Percentiles rank a stretch among this genome's conserved stretches.
Evolutionary conservation across 2,113 vertebrate genomes (phyloP).

Genomic region (Lampris megalopsis): DNA sequence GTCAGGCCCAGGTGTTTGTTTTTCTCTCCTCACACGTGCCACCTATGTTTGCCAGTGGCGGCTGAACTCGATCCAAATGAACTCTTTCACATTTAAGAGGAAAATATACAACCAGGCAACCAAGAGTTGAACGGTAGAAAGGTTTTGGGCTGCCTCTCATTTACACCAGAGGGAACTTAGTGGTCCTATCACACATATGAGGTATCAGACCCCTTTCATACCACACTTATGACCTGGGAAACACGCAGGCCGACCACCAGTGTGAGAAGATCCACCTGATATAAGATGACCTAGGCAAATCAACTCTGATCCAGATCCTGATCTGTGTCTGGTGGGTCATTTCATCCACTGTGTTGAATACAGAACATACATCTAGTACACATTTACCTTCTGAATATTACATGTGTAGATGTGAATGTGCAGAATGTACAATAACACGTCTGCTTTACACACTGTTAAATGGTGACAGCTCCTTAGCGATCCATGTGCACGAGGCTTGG

Average conservation of each 20-base stretch:
- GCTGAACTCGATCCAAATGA: slow-evolving; percentile 1
- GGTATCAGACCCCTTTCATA: no score
- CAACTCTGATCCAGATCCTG: no score
- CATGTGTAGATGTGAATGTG: background rate
- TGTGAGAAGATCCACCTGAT: no score
- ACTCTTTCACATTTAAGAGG: slow-evolving; percentile 7
- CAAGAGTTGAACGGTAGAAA: slow-evolving; percentile 10
- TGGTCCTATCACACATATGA: background rate
- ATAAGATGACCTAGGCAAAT: no score
- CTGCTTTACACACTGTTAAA: background rate
- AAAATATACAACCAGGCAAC: slow-evolving; percentile 8
- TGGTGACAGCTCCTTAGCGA: background rate
- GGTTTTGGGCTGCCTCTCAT: background rate
- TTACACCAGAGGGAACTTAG: no score
- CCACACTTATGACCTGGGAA: no score
- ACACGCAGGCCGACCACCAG: no score
- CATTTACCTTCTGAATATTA: no score
- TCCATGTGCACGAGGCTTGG: background rate
- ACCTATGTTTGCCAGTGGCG: background rate
- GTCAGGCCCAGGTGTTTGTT: slow-evolving; percentile 4
- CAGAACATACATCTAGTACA: no score
- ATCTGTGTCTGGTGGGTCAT: no score
- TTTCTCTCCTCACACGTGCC: background rate
- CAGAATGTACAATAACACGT: background rate
- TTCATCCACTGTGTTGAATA: no score